These are phyloP conservation scores for Unio delphinus DNA, from an alignment of 2,888 invertebrate genomes.

Conservation along the genomic window DNA sequence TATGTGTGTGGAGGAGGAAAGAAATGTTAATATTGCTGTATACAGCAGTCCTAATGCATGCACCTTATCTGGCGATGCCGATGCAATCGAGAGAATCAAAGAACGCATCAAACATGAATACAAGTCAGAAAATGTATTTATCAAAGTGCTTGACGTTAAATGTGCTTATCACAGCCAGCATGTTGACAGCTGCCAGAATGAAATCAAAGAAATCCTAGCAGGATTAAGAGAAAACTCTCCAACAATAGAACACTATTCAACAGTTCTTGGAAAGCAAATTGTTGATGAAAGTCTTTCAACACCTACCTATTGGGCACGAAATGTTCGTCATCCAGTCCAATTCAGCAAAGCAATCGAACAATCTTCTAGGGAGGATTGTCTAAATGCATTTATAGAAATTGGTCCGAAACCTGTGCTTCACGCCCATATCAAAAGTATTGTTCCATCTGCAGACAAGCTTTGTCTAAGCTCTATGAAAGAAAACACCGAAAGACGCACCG, in stretches of 20 bases:
- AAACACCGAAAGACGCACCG: conserved; percentile 16
- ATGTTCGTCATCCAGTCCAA: conserved; percentile 47
- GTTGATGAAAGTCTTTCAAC: conserved; percentile 22
- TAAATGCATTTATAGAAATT: conserved; percentile 53
- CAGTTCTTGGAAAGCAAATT: conserved; percentile 40
- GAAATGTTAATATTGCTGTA: conserved; percentile 31
- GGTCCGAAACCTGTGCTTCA: conserved; percentile 52
- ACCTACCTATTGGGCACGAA: conserved; percentile 50
- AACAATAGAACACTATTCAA: conserved; percentile 37
- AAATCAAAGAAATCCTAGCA: conserved; percentile 24
- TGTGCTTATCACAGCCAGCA: conserved; percentile 55
- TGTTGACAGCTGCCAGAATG: conserved; percentile 28
- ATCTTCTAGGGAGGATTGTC: conserved; percentile 9
- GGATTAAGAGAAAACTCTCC: conserved; percentile 17
- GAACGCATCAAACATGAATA: conserved; percentile 13
- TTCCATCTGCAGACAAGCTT: conserved; percentile 16
- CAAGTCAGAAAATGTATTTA: conserved; percentile 7
- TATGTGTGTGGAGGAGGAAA: conserved; percentile 6
- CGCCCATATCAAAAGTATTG: conserved; percentile 34
- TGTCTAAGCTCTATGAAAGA: conserved; percentile 27
- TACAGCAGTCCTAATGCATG: conserved; percentile 36
- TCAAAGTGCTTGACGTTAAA: conserved; percentile 38
- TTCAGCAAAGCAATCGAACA: conserved; percentile 39
- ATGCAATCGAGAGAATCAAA: conserved; percentile 26
- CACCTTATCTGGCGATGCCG: conserved; percentile 40